Base-by-base conservation (phyloP, 2,797 vertebrate species). In the Pangasius djambal region DNA sequence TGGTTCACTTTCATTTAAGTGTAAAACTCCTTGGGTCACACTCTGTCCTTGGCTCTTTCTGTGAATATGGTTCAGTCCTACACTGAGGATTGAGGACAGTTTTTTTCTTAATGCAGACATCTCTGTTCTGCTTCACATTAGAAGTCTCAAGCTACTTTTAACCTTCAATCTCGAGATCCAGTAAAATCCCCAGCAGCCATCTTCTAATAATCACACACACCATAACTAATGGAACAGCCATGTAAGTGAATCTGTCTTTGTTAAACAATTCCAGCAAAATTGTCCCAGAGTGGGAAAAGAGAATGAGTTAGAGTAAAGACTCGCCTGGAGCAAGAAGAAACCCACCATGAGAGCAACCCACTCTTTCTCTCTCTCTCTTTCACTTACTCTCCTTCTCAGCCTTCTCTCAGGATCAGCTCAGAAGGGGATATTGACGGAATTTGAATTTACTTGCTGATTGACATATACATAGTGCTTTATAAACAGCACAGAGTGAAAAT, bases 261-360 rank as follows among this genome's bases (percentile, higher is more conserved):
- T 75, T 55, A 48, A 74, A 37, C 79, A 40, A 44, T 89, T 72
- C 87, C 86, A 75, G 86, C 79, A 88, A 84, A 86, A 87, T 37
- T 59, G 78, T 61, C 69, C 89, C 85, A 81, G 63, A 74, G 84
- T 31, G n/a, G 61, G 84, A 65, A 79, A 90, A n/a, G 61, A 55
- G 75, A 87, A 59, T 15, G 65, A 74, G 81, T 69, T 34, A 70
- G 59, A 61, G 57, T 85, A 78, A 87, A 75, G 77, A 31, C n/a
- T 63, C 6, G 85, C 85, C 83, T 86, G 61, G 74, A 81, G 88
- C 74, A 69, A 89, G 37, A 86, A 31, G 55, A 83, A 6, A 31
- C 40, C n/a, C 67, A 74, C 55, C 69, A 77, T 69, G 44, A 88
- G 16, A 77, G 55, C 70, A 83, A 55, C n/a, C 18, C 16, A 1